A percentile compares a stretch with the other conserved stretches of the same genome.
phyloP scores from a whole-genome alignment of 2,113 vertebrate genomes.

The Hipposideros armiger region DNA sequence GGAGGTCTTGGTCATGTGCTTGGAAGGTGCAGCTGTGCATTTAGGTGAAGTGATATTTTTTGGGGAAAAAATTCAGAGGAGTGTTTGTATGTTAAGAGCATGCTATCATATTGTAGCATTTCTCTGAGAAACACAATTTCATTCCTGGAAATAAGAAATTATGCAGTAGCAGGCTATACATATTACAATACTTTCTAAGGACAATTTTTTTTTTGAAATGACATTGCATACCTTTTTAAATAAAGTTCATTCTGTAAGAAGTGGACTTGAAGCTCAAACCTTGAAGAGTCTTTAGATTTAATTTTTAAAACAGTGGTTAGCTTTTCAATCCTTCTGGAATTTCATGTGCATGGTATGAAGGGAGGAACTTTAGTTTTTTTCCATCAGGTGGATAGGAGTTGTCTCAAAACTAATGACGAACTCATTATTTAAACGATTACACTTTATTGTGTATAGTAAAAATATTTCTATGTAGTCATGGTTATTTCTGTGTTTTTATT shows the following conservation, averaged over 20 bases:
- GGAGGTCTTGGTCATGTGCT: background rate
- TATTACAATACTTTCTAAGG: background rate
- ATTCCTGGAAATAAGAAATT: slow-evolving; percentile 30
- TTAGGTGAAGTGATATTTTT: background rate
- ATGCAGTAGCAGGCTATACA: background rate
- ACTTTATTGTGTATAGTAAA: background rate
- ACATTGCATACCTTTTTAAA: background rate
- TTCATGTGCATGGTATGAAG: background rate
- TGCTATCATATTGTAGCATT: background rate
- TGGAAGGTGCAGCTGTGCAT: background rate
- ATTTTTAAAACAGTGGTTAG: slow-evolving; percentile 35
- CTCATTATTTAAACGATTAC: background rate
- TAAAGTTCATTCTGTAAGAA: slow-evolving; percentile 31
- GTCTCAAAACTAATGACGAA: slow-evolving; percentile 7
- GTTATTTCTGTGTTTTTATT: background rate
- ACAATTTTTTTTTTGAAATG: background rate
- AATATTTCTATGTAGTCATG: background rate
- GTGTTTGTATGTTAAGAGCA: background rate
- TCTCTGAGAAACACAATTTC: slow-evolving; percentile 19
- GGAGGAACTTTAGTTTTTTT: background rate
- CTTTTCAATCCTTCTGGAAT: slow-evolving; percentile 53
- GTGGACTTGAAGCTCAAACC: slow-evolving; percentile 19
- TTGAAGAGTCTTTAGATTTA: background rate
- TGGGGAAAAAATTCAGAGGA: background rate
- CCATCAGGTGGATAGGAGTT: background rate